A percentile compares a stretch with the other conserved stretches of the same genome.
phyloP scores from a whole-genome alignment of 2,113 vertebrate species.

The Uria lomvia region DNA sequence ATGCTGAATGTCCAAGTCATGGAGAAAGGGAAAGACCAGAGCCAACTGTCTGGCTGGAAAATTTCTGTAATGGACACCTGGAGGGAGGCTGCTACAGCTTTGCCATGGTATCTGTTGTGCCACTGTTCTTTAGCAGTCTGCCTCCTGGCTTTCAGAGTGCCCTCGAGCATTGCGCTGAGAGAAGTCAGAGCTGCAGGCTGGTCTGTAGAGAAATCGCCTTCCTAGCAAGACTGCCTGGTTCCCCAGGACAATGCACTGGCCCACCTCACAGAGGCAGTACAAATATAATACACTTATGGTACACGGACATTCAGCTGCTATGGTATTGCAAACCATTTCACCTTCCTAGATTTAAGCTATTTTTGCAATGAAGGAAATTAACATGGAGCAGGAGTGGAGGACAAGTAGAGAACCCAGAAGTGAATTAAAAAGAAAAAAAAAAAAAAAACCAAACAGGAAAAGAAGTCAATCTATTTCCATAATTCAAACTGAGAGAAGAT shows the following conservation, averaged over 20 bases:
- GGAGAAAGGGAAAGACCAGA: neutral
- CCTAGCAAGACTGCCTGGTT: neutral
- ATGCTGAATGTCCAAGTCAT: neutral
- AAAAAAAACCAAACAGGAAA: neutral
- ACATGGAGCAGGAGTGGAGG: neutral
- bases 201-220: neutral
- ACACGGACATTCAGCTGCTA: neutral
- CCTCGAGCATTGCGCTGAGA: neutral
- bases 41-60: slow-evolving; percentile 45
- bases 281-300: neutral
- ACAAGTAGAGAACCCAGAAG: neutral
- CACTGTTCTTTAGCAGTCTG: neutral
- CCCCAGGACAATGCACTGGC: neutral
- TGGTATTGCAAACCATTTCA: neutral
- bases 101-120: neutral
- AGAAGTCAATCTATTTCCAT: neutral
- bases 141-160: neutral
- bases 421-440: neutral
- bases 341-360: neutral
- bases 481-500: neutral
- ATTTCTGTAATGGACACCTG: neutral
- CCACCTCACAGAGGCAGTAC: neutral
- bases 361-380: neutral
- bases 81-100: neutral
- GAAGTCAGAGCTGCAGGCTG: neutral